Evolutionary conservation across 2,797 vertebrate species (phyloP), one percentile per base, ranked within the genome.

Genomic region (Ciconia nigra): DNA sequence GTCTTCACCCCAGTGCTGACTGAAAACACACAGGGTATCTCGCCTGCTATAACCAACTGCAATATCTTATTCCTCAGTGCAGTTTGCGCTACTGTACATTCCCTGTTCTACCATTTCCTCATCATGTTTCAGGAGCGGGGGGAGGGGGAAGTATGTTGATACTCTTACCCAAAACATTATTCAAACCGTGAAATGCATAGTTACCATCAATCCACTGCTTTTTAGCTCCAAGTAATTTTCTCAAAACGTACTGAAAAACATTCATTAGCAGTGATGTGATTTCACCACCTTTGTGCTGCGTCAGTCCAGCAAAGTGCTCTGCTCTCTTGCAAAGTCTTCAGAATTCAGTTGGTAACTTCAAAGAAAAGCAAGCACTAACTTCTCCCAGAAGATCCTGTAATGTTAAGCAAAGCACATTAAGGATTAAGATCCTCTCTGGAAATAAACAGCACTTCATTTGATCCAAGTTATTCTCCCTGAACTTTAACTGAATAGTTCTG

Each of bases 401-500:
- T 8, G 15, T 87, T 61, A 84, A 89, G 39, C 39, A 89, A 89
- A 83, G 51, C 21, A 72, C 16, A 49, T 29, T 37, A 90, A 66
- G n/a, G 61, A 90, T 88, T 93, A 92, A 88, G 57, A 61, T 31
- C 14, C 57, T 54, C 44, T 61, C 83, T 81, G 57, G 58, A 94
- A 91, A 91, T 58, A 90, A 93, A 92, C n/a, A 87, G 15, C 15
- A 46, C 3, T 90, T 89, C 15, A n/a, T 70, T 79, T 69, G 41
- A 88, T 78, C 61, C 37, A 83, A 77, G 20, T 58, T 65, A 31
- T 83, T 61, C 57, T 74, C 46, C 52, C 49, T 91, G 72, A 92
- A 79, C 72, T 95, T 91, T 22, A 93, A 74, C 49, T 42, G 15
- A 82, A 31, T 39, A 74, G 31, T 90, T 70, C 63, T 58, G 33